Evolutionary conservation across 2,113 vertebrate genomes (phyloP).

Genomic region (Caloenas nicobarica): DNA sequence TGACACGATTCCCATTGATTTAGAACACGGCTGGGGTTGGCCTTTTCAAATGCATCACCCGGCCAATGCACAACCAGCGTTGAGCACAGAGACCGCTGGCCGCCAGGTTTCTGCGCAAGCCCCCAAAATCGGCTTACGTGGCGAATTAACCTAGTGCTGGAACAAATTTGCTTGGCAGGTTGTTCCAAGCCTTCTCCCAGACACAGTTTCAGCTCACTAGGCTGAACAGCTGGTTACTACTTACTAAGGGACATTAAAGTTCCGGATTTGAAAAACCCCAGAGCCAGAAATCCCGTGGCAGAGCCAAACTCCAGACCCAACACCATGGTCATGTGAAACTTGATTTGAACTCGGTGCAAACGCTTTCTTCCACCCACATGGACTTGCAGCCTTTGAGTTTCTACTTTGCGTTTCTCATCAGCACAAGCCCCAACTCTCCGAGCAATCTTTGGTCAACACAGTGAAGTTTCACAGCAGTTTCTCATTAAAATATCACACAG

Average conservation of each 20-base stretch:
- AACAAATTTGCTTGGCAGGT: background rate
- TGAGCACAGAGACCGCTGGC: background rate
- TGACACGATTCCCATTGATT: background rate
- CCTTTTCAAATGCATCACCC: background rate
- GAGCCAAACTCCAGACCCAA: background rate
- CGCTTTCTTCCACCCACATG: background rate
- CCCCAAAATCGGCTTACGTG: background rate
- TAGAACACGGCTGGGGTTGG: background rate
- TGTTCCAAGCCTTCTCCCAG: background rate
- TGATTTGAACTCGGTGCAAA: background rate
- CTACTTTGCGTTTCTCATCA: background rate
- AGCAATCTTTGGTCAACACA: background rate
- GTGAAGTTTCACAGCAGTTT: conserved; percentile 23
- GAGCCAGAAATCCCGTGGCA: background rate
- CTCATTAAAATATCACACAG: background rate
- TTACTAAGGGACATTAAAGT: background rate
- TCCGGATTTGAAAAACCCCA: background rate
- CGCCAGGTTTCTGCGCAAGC: background rate
- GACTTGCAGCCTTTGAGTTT: background rate
- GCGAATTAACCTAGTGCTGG: background rate
- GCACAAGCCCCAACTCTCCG: conserved; percentile 4
- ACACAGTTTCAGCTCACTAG: background rate
- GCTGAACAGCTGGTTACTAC: rapidly evolving
- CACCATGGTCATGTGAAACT: rapidly evolving
- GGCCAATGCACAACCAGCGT: rapidly evolving